Percentiles rank a stretch among this genome's conserved stretches.
Conservation (phyloP, 2,888 invertebrate genomes). For the Cerceris rybyensis region DNA sequence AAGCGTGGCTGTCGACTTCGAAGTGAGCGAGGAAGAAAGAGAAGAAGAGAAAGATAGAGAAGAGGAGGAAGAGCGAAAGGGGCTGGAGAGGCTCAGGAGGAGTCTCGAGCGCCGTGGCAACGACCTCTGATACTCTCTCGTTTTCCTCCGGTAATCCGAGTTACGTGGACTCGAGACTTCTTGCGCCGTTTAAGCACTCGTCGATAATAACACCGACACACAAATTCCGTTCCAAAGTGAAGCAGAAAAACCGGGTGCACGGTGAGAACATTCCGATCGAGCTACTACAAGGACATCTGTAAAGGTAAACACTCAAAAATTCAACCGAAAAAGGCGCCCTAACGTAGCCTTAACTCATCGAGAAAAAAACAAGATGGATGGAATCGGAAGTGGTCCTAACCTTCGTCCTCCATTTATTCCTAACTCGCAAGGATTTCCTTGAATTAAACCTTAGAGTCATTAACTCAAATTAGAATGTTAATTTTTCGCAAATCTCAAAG, state of each 20-base stretch:
- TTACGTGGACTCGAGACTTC: constrained; percentile 28
- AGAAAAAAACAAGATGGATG: no score
- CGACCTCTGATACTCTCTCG: constrained; percentile 50
- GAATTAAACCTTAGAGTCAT: no score
- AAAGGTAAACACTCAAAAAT: no score
- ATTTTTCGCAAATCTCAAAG: no score
- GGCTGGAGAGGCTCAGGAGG: constrained; percentile 25
- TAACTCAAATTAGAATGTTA: no score
- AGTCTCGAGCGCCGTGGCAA: constrained; percentile 36
- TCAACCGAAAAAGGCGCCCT: no score
- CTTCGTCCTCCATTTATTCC: no score
- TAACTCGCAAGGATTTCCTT: no score
- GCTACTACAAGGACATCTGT: no score
- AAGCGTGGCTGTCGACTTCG: not conserved
- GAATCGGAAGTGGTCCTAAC: no score
- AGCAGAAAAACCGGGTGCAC: not conserved
- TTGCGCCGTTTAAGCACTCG: not conserved
- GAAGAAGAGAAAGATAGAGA: constrained; percentile 14
- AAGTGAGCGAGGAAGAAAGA: not conserved
- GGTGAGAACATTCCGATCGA: not conserved
- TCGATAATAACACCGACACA: not conserved
- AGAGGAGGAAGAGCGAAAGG: constrained; percentile 19
- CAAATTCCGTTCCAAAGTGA: not conserved
- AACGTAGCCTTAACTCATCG: no score
- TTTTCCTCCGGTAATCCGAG: constrained; percentile 32